phyloP scores from a whole-genome alignment of 2,888 invertebrate species.

The Anthrax anthrax region DNA sequence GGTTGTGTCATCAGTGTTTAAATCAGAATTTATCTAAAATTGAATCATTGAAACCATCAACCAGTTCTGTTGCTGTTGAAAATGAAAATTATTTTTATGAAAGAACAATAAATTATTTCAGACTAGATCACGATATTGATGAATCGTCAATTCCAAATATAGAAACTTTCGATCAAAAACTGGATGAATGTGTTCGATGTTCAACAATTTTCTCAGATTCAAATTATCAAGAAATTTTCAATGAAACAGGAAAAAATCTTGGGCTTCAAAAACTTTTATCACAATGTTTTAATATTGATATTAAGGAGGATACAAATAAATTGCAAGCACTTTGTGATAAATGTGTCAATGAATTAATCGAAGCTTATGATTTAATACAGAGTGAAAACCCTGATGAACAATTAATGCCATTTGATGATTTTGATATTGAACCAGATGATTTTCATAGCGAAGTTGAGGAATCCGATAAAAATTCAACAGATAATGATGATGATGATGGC shows the following conservation, averaged over 20 bases:
- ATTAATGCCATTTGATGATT: neutral
- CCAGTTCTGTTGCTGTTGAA: too few species aligned
- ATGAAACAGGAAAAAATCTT: slow-evolving; percentile 26
- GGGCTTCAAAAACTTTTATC: slow-evolving; percentile 19
- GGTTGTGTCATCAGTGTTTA: neutral
- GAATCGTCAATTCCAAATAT: too few species aligned
- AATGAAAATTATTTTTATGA: too few species aligned
- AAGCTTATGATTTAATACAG: slow-evolving; percentile 21
- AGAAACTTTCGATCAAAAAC: too few species aligned
- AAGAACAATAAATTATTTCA: too few species aligned
- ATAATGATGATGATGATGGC: neutral
- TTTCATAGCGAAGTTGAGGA: neutral
- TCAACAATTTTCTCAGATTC: slow-evolving; percentile 6
- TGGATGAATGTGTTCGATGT: slow-evolving; percentile 24
- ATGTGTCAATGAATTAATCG: slow-evolving; percentile 23
- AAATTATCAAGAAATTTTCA: slow-evolving; percentile 23
- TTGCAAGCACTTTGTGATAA: slow-evolving; percentile 20
- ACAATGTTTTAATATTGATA: slow-evolving; percentile 19
- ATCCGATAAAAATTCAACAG: slow-evolving; percentile 4
- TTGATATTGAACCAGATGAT: neutral
- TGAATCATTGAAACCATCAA: too few species aligned
- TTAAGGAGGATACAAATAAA: slow-evolving; percentile 9
- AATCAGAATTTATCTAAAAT: neutral
- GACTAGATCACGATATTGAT: too few species aligned
- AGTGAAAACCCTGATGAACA: neutral